These are phyloP conservation scores for Chymomyza procnemis DNA, from an alignment of 2,888 invertebrate genomes.

Conservation along the genomic window DNA sequence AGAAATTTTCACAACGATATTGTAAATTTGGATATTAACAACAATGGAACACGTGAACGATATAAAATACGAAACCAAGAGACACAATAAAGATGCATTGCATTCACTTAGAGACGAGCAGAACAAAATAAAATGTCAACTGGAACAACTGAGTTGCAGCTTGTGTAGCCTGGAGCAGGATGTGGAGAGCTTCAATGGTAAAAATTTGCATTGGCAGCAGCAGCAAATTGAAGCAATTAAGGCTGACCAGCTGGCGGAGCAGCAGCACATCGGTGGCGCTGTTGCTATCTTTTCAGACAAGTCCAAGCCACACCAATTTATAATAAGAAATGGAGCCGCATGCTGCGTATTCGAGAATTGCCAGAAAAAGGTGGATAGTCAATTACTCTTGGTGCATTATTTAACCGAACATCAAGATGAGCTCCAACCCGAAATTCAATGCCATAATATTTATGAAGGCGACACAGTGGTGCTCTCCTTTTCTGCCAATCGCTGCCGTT, in stretches of 20 bases:
- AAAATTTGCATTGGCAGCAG: not conserved
- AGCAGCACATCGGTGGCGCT: not conserved
- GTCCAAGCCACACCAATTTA: slow-evolving; percentile 22
- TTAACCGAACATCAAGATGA: slow-evolving; percentile 39
- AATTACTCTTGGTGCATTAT: slow-evolving; percentile 50
- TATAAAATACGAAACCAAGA: slow-evolving; percentile 4
- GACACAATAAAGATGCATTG: not conserved
- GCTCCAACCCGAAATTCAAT: slow-evolving; percentile 4
- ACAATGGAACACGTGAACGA: not conserved
- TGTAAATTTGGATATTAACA: not conserved
- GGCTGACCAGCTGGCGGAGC: not conserved
- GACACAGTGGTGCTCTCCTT: slow-evolving; percentile 36
- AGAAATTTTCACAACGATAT: not conserved
- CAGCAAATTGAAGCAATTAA: not conserved
- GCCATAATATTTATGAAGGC: slow-evolving; percentile 26
- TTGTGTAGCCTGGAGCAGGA: not conserved
- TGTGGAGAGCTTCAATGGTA: not conserved
- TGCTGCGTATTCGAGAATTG: slow-evolving; percentile 44
- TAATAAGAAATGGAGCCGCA: slow-evolving; percentile 25
- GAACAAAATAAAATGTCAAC: not conserved
- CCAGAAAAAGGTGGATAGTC: slow-evolving; percentile 38
- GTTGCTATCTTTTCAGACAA: not conserved
- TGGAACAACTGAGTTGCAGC: slow-evolving; percentile 5
- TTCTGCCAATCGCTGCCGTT: slow-evolving; percentile 11
- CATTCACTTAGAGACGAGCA: not conserved